Evolutionary conservation across 2,113 vertebrate species (phyloP).

Genomic region (Rynchops niger): DNA sequence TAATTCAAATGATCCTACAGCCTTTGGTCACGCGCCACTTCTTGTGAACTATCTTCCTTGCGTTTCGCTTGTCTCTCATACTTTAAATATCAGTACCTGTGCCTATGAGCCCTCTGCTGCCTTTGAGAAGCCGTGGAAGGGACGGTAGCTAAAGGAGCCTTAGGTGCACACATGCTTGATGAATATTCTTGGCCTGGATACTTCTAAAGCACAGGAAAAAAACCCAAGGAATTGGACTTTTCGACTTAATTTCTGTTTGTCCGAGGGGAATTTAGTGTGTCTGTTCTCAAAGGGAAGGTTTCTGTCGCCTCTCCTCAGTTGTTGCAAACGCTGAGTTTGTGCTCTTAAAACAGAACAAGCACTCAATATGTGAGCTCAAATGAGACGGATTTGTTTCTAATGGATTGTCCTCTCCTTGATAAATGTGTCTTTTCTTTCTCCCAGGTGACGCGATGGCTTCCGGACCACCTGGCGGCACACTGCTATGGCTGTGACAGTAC

Average conservation of each 20-base stretch:
- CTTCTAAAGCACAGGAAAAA: not conserved
- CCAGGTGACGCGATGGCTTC: slow-evolving; percentile 96
- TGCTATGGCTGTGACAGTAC: slow-evolving; percentile 94
- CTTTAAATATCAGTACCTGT: not conserved
- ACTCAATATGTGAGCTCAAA: not conserved
- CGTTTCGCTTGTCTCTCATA: not conserved
- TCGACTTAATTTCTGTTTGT: not conserved
- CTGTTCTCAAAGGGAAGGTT: not conserved
- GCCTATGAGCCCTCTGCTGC: slow-evolving; percentile 42
- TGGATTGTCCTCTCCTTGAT: not conserved
- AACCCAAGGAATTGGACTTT: not conserved
- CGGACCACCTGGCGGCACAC: slow-evolving; percentile 93
- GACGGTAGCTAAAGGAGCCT: not conserved
- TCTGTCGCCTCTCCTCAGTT: not conserved
- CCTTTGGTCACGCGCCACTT: not conserved
- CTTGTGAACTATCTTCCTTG: not conserved
- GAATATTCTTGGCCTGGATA: not conserved
- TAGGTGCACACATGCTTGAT: not conserved
- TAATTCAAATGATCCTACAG: not conserved
- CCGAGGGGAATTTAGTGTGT: not conserved
- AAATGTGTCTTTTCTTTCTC: not conserved
- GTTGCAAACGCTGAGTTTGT: not conserved
- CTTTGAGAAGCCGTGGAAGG: not conserved
- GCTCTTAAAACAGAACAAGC: not conserved
- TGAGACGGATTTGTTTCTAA: not conserved